Conservation (phyloP, 1,140 invertebrate species). For the Sitophilus oryzae region DNA sequence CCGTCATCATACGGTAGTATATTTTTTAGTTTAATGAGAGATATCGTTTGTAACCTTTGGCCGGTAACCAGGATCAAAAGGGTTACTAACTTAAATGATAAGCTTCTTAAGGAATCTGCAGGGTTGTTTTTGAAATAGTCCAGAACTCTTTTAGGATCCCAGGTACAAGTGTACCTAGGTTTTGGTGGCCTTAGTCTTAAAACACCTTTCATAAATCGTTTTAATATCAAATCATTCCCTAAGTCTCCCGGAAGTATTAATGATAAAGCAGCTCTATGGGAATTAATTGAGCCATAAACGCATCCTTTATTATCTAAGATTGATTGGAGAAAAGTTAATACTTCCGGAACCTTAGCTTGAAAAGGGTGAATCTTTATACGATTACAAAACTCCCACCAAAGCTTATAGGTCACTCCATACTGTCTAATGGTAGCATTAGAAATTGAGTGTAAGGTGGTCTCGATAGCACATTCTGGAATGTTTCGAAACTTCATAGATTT, state of each 20-base stretch:
- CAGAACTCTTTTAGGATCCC: slow-evolving; percentile 25
- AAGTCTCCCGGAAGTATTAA: slow-evolving; percentile 9
- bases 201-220: slow-evolving; percentile 32
- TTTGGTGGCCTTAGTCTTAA: slow-evolving; percentile 21
- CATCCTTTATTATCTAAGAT: not conserved
- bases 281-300: slow-evolving; percentile 3
- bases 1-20: not conserved
- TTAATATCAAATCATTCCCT: slow-evolving; percentile 8
- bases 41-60: slow-evolving; percentile 13
- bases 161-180: slow-evolving; percentile 30
- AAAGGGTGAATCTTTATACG: not conserved
- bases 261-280: slow-evolving; percentile 6
- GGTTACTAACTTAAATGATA: slow-evolving; percentile 20
- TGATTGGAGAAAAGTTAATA: not conserved
- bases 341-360: not conserved
- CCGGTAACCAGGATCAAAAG: slow-evolving; percentile 22
- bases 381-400: slow-evolving; percentile 11
- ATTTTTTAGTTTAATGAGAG: slow-evolving; percentile 6
- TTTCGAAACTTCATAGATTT: not conserved
- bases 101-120: not conserved
- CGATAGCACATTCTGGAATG: slow-evolving; percentile 1
- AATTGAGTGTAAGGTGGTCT: not conserved
- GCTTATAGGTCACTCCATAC: not conserved
- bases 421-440: slow-evolving; percentile 3
- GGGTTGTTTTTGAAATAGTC: slow-evolving; percentile 4